phyloP scores from a whole-genome alignment of 2,797 vertebrate genomes.

The Catamblyrhynchus diadema region DNA sequence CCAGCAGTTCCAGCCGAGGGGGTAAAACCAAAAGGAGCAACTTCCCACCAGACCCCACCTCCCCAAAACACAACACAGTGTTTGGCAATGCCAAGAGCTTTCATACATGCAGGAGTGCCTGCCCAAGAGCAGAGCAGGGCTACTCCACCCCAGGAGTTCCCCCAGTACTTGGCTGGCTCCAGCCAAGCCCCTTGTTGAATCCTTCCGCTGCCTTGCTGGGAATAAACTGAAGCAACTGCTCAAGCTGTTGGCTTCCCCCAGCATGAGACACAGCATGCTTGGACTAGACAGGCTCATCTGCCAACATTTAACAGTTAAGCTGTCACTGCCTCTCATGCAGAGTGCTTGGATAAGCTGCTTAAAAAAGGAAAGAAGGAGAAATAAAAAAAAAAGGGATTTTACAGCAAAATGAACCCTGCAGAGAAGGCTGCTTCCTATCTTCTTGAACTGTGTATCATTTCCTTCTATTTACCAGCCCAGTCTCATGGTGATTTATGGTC shows the following conservation, averaged over 20 bases:
- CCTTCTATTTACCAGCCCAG: not conserved
- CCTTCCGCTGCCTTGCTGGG: not conserved
- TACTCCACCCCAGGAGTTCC: not conserved
- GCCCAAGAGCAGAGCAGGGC: not conserved
- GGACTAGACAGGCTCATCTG: not conserved
- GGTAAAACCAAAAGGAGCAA: not conserved
- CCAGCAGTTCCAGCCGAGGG: accelerated
- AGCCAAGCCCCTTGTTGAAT: not conserved
- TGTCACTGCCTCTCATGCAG: not conserved
- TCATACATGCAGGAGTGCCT: accelerated
- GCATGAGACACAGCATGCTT: not conserved
- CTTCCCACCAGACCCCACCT: not conserved
- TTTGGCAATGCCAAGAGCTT: not conserved
- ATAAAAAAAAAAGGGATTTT: not conserved
- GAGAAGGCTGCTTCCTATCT: not conserved
- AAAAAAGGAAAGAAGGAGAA: not conserved
- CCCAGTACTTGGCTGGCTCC: accelerated
- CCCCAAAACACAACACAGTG: not conserved
- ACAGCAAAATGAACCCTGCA: not conserved
- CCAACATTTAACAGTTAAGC: not conserved
- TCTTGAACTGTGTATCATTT: not conserved
- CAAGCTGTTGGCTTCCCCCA: not conserved
- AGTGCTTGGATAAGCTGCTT: not conserved
- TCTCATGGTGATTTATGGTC: not conserved
- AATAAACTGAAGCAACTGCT: not conserved